These are phyloP conservation scores for Thalassaphorura encarpata DNA, from an alignment of 1,140 invertebrate genomes.

Conservation along the genomic window DNA sequence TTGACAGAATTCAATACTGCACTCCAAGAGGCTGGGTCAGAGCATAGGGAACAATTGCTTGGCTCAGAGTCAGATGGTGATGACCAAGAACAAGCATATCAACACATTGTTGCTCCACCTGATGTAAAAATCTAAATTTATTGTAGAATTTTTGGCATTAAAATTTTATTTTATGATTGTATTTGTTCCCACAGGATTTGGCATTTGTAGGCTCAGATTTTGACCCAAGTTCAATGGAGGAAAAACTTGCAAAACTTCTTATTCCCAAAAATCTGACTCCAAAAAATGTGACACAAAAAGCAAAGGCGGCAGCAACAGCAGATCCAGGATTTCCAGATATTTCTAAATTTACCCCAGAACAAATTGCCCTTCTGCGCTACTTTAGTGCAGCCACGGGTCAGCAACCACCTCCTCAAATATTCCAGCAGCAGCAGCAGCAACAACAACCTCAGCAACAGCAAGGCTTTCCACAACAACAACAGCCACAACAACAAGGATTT, in stretches of 20 bases:
- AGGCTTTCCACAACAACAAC: constrained; percentile 37
- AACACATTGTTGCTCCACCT: constrained; percentile 47
- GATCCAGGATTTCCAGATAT: constrained; percentile 42
- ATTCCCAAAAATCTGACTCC: constrained; percentile 4
- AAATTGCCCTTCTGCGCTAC: constrained; percentile 44
- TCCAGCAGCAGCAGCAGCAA: constrained; percentile 36
- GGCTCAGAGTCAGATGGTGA: constrained; percentile 73
- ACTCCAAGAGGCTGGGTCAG: constrained; percentile 63
- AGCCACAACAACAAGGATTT: constrained; percentile 33
- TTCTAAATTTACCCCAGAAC: constrained; percentile 50
- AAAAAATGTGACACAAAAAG: constrained; percentile 34
- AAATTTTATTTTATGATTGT: neutral
- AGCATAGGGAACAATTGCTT: constrained; percentile 43
- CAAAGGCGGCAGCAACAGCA: constrained; percentile 12
- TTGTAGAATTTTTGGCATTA: too few species aligned
- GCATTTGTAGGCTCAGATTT: constrained; percentile 56
- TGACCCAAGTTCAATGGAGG: constrained; percentile 57
- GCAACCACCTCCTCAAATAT: constrained; percentile 33
- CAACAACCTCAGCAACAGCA: constrained; percentile 43
- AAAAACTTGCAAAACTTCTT: constrained; percentile 16
- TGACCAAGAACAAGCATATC: constrained; percentile 63
- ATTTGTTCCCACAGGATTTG: constrained; percentile 41
- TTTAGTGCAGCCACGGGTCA: constrained; percentile 43
- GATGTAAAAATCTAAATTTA: constrained; percentile 32
- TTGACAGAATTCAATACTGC: constrained; percentile 76